A percentile compares a stretch with the other conserved stretches of the same genome.
These are phyloP conservation scores for Ruditapes philippinarum DNA, from an alignment of 1,140 invertebrate genomes.

Conservation along the genomic window DNA sequence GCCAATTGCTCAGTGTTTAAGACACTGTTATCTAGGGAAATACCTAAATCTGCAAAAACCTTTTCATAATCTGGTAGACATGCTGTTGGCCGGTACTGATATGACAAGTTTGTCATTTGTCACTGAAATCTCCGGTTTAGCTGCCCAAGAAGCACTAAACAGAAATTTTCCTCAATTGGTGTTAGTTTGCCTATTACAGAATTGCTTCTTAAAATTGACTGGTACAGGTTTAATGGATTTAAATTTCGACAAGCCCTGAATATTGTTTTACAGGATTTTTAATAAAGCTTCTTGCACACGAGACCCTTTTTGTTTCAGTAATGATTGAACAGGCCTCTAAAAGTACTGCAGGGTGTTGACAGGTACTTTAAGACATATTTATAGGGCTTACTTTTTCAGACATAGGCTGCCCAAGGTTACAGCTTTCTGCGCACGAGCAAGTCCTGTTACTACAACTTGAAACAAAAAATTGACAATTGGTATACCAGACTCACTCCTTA, in stretches of 20 bases:
- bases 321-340: not conserved
- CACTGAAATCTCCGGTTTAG: too few species aligned
- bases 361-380: not conserved
- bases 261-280: not conserved
- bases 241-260: not conserved
- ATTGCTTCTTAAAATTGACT: not conserved
- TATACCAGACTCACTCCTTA: not conserved
- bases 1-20: not conserved
- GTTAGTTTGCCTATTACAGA: slow-evolving; percentile 17
- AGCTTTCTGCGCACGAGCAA: not conserved
- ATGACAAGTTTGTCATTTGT: too few species aligned
- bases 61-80: not conserved
- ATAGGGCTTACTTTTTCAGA: not conserved
- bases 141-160: too few species aligned
- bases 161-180: slow-evolving; percentile 9
- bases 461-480: not conserved
- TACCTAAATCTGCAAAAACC: slow-evolving; percentile 11
- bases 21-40: not conserved
- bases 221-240: not conserved
- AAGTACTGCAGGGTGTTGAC: not conserved
- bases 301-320: not conserved
- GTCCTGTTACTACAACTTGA: too few species aligned
- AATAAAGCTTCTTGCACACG: not conserved
- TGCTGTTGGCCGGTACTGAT: too few species aligned
- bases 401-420: not conserved